These are phyloP conservation scores for Malurus elegans DNA, from an alignment of 2,113 vertebrate genomes.

Conservation along the genomic window DNA sequence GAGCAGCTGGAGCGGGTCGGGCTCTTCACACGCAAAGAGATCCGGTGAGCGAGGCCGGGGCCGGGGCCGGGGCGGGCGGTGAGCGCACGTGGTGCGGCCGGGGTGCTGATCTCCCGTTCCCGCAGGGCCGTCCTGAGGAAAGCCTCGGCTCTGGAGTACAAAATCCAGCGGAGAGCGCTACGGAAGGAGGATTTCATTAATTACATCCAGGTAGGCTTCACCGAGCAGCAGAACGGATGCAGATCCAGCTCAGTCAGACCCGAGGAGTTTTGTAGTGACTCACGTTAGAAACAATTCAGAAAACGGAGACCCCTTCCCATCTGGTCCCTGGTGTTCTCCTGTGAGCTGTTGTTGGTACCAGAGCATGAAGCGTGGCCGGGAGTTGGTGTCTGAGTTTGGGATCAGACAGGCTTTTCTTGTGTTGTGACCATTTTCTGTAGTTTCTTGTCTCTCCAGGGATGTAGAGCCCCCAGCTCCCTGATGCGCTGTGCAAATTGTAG, in stretches of 20 bases:
- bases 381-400: neutral
- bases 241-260: rapidly evolving
- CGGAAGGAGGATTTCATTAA: conserved; percentile 90
- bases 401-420: neutral
- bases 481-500: neutral
- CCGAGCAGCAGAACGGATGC: rapidly evolving
- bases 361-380: rapidly evolving
- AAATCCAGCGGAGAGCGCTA: conserved; percentile 83
- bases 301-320: rapidly evolving
- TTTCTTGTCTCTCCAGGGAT: neutral
- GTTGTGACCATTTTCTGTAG: rapidly evolving
- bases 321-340: rapidly evolving
- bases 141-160: conserved; percentile 90
- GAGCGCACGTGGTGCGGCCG: neutral
- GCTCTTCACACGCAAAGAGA: conserved; percentile 84
- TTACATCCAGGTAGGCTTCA: conserved; percentile 84
- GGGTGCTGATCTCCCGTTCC: neutral
- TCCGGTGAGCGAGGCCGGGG: conserved; percentile 76
- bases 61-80: neutral
- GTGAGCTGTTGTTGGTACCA: rapidly evolving
- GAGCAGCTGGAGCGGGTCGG: conserved; percentile 92
- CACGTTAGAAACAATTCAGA: rapidly evolving
- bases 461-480: neutral
- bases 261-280: rapidly evolving
- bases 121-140: conserved; percentile 88